phyloP scores from a whole-genome alignment of 2,797 vertebrate genomes.

The Phrynocephalus vlangalii region DNA sequence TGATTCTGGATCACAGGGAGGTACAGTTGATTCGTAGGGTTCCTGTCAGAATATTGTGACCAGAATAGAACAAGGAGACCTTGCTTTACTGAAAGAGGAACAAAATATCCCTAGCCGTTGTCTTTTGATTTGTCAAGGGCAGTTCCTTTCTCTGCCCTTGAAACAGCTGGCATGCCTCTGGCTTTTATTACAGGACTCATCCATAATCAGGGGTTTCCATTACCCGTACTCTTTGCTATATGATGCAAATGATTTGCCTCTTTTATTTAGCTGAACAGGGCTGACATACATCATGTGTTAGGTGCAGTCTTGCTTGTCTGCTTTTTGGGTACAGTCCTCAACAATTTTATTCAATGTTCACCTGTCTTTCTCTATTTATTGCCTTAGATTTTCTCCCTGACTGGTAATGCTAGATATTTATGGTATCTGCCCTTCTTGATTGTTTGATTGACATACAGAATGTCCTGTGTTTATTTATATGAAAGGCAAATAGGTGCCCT shows the following conservation, averaged over 20 bases:
- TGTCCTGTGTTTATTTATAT: background rate
- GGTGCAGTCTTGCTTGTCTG: conserved; percentile 26
- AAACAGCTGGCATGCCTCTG: conserved; percentile 69
- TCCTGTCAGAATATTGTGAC: conserved; percentile 30
- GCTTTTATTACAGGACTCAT: conserved; percentile 48
- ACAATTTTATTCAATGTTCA: conserved; percentile 4
- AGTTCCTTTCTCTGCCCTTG: conserved; percentile 62
- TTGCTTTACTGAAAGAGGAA: conserved; percentile 67
- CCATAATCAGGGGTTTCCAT: background rate
- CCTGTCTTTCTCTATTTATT: background rate
- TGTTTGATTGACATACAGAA: background rate
- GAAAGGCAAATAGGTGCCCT: background rate
- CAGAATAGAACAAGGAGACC: conserved; percentile 42
- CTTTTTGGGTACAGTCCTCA: conserved; percentile 17
- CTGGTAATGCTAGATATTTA: background rate
- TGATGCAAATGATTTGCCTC: background rate
- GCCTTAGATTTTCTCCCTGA: conserved; percentile 30
- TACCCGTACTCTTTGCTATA: background rate
- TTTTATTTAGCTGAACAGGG: conserved; percentile 3
- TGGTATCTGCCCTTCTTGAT: conserved; percentile 15
- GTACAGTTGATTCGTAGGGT: conserved; percentile 5
- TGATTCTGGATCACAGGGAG: background rate
- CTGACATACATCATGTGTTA: background rate
- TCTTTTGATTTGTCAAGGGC: conserved; percentile 62
- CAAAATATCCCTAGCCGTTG: conserved; percentile 68